Evolutionary conservation across 2,113 vertebrate genomes (phyloP).

Genomic region (Caretta caretta): DNA sequence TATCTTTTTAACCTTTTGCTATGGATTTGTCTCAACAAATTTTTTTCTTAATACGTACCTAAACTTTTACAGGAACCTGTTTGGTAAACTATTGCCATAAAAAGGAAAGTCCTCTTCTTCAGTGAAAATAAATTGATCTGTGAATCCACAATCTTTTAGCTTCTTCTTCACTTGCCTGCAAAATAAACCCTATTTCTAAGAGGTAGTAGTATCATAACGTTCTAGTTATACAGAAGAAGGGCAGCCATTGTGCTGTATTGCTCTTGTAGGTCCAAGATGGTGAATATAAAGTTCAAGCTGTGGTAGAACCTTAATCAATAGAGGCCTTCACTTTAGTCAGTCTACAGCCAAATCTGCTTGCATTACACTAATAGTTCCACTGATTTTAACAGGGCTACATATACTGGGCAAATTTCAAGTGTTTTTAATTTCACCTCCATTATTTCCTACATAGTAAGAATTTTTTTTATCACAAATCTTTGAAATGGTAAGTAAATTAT

Average conservation of each 20-base stretch:
- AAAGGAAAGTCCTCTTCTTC: slow-evolving; percentile 17
- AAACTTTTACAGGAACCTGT: slow-evolving; percentile 39
- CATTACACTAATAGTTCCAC: not conserved
- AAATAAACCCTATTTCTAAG: slow-evolving; percentile 55
- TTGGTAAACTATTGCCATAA: slow-evolving; percentile 36
- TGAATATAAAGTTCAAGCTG: not conserved
- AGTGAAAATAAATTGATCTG: slow-evolving; percentile 40
- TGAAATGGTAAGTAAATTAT: slow-evolving; percentile 34
- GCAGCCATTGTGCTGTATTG: accelerated
- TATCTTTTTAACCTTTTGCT: slow-evolving; percentile 65
- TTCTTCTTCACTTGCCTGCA: slow-evolving; percentile 44
- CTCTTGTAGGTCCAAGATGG: not conserved
- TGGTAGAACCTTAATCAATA: not conserved
- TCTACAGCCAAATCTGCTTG: not conserved
- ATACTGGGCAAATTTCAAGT: not conserved
- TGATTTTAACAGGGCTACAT: not conserved
- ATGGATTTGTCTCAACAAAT: slow-evolving; percentile 71
- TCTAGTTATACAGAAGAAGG: not conserved
- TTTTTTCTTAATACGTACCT: slow-evolving; percentile 64
- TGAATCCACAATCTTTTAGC: slow-evolving; percentile 40
- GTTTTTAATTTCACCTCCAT: not conserved
- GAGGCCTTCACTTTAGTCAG: accelerated
- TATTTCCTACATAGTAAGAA: not conserved
- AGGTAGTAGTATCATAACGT: slow-evolving; percentile 20
- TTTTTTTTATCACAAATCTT: slow-evolving; percentile 25